A percentile compares a stretch with the other conserved stretches of the same genome.
Evolutionary conservation across 2,797 vertebrate genomes (phyloP).

Genomic region (Tapera naevia): DNA sequence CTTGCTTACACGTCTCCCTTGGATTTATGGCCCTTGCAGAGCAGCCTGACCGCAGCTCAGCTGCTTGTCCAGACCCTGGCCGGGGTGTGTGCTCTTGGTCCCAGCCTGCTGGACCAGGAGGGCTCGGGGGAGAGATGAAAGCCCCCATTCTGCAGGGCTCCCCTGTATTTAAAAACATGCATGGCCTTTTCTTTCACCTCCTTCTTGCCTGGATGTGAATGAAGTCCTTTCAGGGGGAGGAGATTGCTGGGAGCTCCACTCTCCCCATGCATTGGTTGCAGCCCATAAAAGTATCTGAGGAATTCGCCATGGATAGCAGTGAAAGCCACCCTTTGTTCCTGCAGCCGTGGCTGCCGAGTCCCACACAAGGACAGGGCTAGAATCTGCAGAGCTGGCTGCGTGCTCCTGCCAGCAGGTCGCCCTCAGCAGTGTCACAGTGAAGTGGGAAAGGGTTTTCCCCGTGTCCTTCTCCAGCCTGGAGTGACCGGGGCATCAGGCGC

Average conservation of each 20-base stretch:
- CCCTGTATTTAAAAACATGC: not conserved
- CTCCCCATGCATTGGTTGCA: conserved; percentile 8
- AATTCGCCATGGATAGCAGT: not conserved
- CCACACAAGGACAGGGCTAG: not conserved
- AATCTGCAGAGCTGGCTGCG: not conserved
- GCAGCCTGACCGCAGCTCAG: not conserved
- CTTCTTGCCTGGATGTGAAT: conserved; percentile 2
- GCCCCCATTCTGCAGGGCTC: not conserved
- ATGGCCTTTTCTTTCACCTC: not conserved
- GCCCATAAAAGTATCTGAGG: conserved; percentile 42
- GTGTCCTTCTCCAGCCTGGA: accelerated
- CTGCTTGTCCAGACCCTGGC: not conserved
- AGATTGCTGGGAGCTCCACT: not conserved
- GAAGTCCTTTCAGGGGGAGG: conserved; percentile 40
- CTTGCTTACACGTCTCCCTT: not conserved
- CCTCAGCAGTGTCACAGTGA: not conserved
- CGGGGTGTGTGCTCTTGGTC: not conserved
- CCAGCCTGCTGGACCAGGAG: not conserved
- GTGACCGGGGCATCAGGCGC: not conserved
- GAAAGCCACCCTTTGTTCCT: conserved; percentile 41
- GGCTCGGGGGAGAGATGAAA: not conserved
- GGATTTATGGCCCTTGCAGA: conserved; percentile 29
- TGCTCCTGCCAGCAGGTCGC: not conserved
- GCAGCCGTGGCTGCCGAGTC: not conserved
- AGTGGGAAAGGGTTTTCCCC: not conserved